phyloP scores from a whole-genome alignment of 2,113 vertebrate genomes.

The Crotalus horridus region DNA sequence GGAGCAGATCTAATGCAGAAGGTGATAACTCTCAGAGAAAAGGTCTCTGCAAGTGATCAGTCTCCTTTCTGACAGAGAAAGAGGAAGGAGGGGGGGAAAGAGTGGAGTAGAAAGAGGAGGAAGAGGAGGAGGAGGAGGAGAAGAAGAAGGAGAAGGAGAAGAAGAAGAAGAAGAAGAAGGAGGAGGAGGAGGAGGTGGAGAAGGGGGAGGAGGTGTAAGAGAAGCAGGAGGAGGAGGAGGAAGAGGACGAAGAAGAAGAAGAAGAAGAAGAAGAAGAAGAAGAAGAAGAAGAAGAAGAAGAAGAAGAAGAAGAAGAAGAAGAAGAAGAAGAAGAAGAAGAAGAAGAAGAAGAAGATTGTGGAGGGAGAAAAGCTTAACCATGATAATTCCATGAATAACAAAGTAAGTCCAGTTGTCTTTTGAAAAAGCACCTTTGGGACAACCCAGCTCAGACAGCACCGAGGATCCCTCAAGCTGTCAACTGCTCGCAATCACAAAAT shows the following conservation, averaged over 20 bases:
- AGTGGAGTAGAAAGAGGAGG: not conserved
- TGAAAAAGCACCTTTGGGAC: no score
- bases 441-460: no score
- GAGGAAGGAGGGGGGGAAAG: not conserved
- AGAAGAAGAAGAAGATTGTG: no score
- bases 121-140: not conserved
- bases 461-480: no score
- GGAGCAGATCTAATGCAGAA: not conserved
- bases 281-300: not conserved
- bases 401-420: no score
- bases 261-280: not conserved
- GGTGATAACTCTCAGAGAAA: no score
- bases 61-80: no score
- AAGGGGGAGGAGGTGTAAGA: not conserved
- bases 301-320: not conserved
- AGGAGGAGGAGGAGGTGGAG: not conserved
- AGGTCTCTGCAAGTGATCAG: not conserved
- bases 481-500: no score
- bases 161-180: not conserved
- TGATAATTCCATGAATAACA: no score
- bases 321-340: no score
- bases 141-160: not conserved
- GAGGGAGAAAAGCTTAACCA: no score
- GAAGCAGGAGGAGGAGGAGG: not conserved
- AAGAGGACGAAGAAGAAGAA: not conserved